These are phyloP conservation scores for Formica exsecta DNA, from an alignment of 1,140 invertebrate species.

Conservation along the genomic window DNA sequence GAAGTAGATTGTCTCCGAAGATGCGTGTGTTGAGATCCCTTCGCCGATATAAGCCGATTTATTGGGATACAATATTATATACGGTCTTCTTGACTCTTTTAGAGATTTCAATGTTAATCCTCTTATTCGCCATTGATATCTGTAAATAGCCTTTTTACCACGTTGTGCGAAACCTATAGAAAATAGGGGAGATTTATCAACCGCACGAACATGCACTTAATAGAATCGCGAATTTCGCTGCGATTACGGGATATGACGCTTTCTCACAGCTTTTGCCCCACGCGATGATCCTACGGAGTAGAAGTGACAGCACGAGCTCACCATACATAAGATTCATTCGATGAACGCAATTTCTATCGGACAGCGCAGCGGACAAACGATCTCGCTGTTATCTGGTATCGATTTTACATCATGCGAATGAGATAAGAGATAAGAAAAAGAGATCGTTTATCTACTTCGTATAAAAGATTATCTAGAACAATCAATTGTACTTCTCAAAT, in stretches of 20 bases:
- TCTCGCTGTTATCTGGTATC: constrained; percentile 11
- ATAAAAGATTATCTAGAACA: constrained; percentile 4
- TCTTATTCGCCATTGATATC: constrained; percentile 1
- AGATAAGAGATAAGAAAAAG: background rate
- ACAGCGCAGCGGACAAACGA: background rate
- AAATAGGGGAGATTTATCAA: constrained; percentile 1
- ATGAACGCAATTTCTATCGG: constrained; percentile 6
- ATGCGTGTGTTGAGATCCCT: background rate
- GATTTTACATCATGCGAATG: background rate
- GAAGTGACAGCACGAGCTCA: background rate
- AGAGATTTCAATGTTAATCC: constrained; percentile 27
- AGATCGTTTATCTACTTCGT: constrained; percentile 21
- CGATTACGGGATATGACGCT: constrained; percentile 29
- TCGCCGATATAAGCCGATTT: constrained; percentile 12
- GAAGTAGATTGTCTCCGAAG: background rate
- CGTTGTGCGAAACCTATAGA: background rate
- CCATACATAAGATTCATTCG: background rate
- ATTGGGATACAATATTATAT: constrained; percentile 18
- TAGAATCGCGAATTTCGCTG: background rate
- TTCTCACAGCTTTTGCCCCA: constrained; percentile 27
- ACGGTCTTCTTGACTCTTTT: background rate
- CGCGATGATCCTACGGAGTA: background rate
- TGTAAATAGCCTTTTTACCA: constrained; percentile 25
- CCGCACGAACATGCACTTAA: background rate
- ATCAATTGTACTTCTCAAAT: constrained; percentile 20